These are phyloP conservation scores for Eulemur mongoz DNA, from an alignment of 2,797 vertebrate genomes.

Conservation along the genomic window DNA sequence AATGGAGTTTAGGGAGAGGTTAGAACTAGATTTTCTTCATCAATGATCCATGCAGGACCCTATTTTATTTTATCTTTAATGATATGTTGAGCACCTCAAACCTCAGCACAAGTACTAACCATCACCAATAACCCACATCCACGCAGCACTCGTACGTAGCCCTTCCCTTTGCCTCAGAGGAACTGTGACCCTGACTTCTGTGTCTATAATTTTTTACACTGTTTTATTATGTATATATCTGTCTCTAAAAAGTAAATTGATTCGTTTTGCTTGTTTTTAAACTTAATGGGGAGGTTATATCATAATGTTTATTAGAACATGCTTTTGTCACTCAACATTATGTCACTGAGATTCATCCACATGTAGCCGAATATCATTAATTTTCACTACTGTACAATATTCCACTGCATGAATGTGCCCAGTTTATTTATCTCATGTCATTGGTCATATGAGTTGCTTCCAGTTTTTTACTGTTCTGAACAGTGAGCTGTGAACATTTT, in stretches of 20 bases:
- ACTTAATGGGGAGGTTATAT: not conserved
- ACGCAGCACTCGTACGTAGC: not conserved
- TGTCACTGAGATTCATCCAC: not conserved
- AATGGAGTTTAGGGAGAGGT: not conserved
- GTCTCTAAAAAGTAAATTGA: not conserved
- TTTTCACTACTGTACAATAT: not conserved
- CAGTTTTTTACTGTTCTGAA: not conserved
- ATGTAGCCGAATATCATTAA: not conserved
- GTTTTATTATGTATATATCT: not conserved
- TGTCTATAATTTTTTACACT: not conserved
- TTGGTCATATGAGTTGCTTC: not conserved
- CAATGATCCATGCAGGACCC: not conserved
- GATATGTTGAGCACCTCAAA: not conserved
- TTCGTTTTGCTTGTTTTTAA: constrained; percentile 28
- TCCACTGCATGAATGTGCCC: not conserved
- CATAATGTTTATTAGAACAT: not conserved
- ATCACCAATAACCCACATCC: not conserved
- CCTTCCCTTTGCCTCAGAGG: not conserved
- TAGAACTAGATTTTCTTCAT: not conserved
- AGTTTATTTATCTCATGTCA: not conserved
- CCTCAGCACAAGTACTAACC: not conserved
- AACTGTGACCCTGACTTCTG: not conserved
- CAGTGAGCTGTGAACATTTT: not conserved
- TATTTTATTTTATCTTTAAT: constrained; percentile 18
- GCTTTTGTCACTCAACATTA: not conserved